These are phyloP conservation scores for Brachyalestes nurse DNA, from an alignment of 2,797 vertebrate genomes.

Conservation along the genomic window DNA sequence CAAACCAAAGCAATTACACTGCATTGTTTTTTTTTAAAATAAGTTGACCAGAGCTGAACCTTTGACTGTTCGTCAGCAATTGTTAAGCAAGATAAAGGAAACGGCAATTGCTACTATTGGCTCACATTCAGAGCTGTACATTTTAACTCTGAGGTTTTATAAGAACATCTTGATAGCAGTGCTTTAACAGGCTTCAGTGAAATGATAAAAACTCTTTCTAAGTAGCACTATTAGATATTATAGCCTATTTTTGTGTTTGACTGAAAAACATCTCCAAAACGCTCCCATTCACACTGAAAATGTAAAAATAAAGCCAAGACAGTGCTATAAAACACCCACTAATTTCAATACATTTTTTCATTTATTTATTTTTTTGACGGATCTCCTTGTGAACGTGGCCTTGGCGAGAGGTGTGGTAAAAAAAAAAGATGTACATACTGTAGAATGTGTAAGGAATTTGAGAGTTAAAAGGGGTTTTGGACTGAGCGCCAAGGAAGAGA, in stretches of 20 bases:
- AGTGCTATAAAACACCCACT: too few species aligned
- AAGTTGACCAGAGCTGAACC: background rate
- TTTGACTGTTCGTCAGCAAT: background rate
- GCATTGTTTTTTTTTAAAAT: background rate
- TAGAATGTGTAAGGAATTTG: slow-evolving; percentile 18
- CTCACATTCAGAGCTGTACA: background rate
- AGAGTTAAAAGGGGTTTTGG: slow-evolving; percentile 13
- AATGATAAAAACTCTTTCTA: background rate
- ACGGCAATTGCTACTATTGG: background rate
- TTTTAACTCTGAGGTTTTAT: background rate
- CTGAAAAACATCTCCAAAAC: background rate
- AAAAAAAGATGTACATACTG: slow-evolving; percentile 32
- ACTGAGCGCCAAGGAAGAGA: background rate
- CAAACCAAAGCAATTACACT: background rate
- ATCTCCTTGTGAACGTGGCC: slow-evolving; percentile 9
- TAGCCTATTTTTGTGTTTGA: background rate
- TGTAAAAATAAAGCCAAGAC: too few species aligned
- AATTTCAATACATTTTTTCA: too few species aligned
- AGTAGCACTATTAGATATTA: background rate
- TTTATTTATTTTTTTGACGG: background rate
- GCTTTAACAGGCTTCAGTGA: background rate
- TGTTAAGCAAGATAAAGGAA: background rate
- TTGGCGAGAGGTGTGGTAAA: slow-evolving; percentile 20
- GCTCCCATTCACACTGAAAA: too few species aligned
- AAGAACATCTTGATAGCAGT: background rate